These are phyloP conservation scores for Coranthus polyacanthus DNA, from an alignment of 2,797 vertebrate species.

Conservation along the genomic window DNA sequence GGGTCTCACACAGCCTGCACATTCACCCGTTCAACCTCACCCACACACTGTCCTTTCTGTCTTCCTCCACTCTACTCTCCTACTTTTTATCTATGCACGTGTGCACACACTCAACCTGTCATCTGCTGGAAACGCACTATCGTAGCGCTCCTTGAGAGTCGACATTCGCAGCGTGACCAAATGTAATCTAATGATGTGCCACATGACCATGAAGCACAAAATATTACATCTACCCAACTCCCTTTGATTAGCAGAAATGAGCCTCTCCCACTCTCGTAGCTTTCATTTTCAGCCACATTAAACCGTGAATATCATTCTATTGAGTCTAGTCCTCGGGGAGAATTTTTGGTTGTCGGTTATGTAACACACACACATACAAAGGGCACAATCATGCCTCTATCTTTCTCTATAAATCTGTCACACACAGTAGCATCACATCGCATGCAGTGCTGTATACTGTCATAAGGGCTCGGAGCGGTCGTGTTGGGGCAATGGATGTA, in stretches of 20 bases:
- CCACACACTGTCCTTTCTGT: conserved; percentile 27
- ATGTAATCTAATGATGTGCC: conserved; percentile 31
- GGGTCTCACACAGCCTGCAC: conserved; percentile 29
- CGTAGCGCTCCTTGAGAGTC: conserved; percentile 4
- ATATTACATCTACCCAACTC: conserved; percentile 37
- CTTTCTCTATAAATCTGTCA: neutral
- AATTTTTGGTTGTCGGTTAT: conserved; percentile 23
- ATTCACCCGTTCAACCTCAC: no score
- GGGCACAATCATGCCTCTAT: conserved; percentile 10
- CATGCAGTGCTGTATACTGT: neutral
- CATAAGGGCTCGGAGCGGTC: conserved; percentile 1
- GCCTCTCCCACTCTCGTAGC: conserved; percentile 15
- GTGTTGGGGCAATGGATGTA: conserved; percentile 9
- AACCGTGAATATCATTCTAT: conserved; percentile 41
- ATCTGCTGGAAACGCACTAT: conserved; percentile 21
- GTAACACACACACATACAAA: conserved; percentile 29
- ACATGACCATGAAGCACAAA: conserved; percentile 23
- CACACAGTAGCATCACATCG: conserved; percentile 22
- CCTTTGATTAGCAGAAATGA: conserved; percentile 45
- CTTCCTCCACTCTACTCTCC: conserved; percentile 4
- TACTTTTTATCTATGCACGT: conserved; percentile 29
- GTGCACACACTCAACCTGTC: conserved; percentile 42
- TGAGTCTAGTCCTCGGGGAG: conserved; percentile 32
- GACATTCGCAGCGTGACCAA: conserved; percentile 20
- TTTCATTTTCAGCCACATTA: conserved; percentile 56